These are phyloP conservation scores for Leptinotarsa defecta DNA, from an alignment of 1,140 invertebrate species.

Conservation along the genomic window DNA sequence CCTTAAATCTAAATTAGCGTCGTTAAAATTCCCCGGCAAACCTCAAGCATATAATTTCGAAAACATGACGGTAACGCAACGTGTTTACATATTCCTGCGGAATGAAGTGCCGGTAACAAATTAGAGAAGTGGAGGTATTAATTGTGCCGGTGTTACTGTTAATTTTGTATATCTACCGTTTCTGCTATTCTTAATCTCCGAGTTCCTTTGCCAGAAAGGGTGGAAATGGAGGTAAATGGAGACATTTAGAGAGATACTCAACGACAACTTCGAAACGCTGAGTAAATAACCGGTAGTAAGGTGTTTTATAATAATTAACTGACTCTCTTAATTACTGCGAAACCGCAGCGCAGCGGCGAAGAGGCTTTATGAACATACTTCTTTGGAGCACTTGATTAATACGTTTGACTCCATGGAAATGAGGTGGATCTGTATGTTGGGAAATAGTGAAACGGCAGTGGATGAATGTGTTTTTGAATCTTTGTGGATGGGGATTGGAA, in stretches of 20 bases:
- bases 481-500: no score
- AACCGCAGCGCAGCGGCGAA: not conserved
- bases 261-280: constrained; percentile 42
- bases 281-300: constrained; percentile 39
- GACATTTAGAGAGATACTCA: constrained; percentile 42
- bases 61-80: constrained; percentile 45
- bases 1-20: constrained; percentile 34
- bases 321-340: constrained; percentile 28
- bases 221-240: constrained; percentile 43
- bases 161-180: constrained; percentile 36
- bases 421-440: not conserved
- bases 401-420: not conserved
- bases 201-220: constrained; percentile 4
- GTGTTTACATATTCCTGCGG: constrained; percentile 49
- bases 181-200: constrained; percentile 35
- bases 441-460: not conserved
- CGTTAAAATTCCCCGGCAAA: constrained; percentile 40
- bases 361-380: not conserved
- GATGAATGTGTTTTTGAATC: not conserved
- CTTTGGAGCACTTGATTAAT: not conserved
- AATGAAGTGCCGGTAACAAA: constrained; percentile 48
- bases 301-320: constrained; percentile 39
- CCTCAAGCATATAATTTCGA: constrained; percentile 43
- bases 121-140: constrained; percentile 45
- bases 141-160: constrained; percentile 42